Evolutionary conservation across 1,140 invertebrate genomes (phyloP).

Genomic region (Bursaphelenchus mucronatus): DNA sequence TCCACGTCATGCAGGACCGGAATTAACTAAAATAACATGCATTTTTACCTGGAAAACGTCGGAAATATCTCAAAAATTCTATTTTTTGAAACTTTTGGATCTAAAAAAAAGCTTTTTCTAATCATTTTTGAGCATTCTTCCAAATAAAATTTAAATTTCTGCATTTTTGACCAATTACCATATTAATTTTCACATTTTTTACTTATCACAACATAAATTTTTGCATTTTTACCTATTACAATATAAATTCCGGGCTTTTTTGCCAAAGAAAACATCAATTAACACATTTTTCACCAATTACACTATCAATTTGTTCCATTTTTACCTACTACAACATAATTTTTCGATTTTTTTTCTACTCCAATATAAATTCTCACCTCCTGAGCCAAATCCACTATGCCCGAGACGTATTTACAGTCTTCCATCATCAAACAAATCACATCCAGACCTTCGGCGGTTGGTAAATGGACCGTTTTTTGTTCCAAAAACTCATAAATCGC

Average conservation of each 20-base stretch:
- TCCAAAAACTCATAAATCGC: constrained; percentile 33
- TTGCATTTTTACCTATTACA: no score
- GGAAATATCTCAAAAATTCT: not conserved
- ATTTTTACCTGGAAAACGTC: not conserved
- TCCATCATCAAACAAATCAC: constrained; percentile 40
- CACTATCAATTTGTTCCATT: no score
- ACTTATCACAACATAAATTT: no score
- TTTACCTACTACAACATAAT: no score
- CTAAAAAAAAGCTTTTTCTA: not conserved
- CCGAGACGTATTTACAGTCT: constrained; percentile 19
- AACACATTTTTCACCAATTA: no score
- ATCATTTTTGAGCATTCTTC: constrained; percentile 7
- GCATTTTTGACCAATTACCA: no score
- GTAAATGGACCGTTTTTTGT: constrained; percentile 19
- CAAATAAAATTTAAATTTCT: no score
- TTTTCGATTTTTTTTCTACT: no score
- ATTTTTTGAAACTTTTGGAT: not conserved
- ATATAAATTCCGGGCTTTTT: no score
- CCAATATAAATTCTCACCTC: constrained; percentile 1
- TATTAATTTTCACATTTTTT: no score
- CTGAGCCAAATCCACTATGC: constrained; percentile 25
- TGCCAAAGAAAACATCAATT: no score
- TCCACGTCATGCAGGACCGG: constrained; percentile 32
- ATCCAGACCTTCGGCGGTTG: constrained; percentile 36
- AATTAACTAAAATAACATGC: constrained; percentile 26